Base-by-base conservation (phyloP, 2,888 invertebrate species). In the Nymphalis c-album region DNA sequence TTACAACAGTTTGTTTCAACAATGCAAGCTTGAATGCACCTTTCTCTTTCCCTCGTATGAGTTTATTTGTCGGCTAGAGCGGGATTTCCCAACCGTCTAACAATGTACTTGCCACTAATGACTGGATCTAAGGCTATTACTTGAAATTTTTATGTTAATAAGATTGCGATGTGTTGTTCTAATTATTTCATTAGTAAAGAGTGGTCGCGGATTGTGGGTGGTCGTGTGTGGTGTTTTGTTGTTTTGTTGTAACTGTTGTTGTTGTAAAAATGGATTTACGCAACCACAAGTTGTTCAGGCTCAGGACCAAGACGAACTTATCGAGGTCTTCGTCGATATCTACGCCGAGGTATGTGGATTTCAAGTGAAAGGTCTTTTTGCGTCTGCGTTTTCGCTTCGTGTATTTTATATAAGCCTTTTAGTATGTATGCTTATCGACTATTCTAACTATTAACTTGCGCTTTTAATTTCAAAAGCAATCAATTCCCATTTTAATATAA, bases 71-170 rank as follows among this genome's bases (percentile, higher is more conserved):
- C 74, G 73, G 85, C 68, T 76, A 81, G 82, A 86, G 80, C 74
- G 82, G 82, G 86, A 87, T 84, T 82, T 77, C 80, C 78, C 76
- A 76, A 75, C 72, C 73, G 70, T 73, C 73, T 75, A 82, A 84
- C 84, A 84, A 80, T 85, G 85, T 83, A 83, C 86, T 84, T 83
- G 78, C 81, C 77, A 83, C 82, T 82, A 87, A 85, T 85, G 82
- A 83, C 82, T 86, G 80, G 79, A 82, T 84, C 75, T 85, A 85
- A 90, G 86, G 88, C 81, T 87, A 88, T 85, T 86, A 90, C 88
- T 90, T 90, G 91, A 91, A 91, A 89, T 90, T 86, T 83, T 87
- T 90, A 91, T 91, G 90, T 80, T 88, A 91, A 91, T 91, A 82
- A 86, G 78, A 84, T 86, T 87, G 89, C 90, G 87, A 87, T 85